Evolutionary conservation across 2,113 vertebrate species (phyloP), one percentile per base, ranked within the genome.

Genomic region (Aldabrachelys gigantea): DNA sequence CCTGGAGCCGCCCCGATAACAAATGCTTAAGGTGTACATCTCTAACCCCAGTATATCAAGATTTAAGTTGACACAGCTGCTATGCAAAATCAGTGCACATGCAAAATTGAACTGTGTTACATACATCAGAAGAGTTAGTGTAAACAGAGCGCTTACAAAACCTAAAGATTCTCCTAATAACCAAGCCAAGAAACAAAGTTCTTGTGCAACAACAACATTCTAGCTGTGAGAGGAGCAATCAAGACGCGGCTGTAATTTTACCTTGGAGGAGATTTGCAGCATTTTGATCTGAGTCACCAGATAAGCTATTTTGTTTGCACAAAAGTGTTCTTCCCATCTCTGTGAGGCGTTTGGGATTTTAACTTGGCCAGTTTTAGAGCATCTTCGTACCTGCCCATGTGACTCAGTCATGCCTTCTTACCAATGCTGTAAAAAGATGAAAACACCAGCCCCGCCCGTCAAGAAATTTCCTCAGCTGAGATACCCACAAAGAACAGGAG

Each of bases 321-420:
- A 82, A 57, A 84, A 88, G 86, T 41, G 57, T 76, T 65, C 47
- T 80, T 84, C 49, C 80, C 53, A 38, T 56, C 81, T 79, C 85
- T 84, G 83, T 69, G 54, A 88, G 78, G 91, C 84, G 72, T 84
- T 88, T 84, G 53, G 91, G 65, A 56, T 92, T 92, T 79, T 29
- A 62, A 79, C 65, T 22, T 49, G 72, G 21, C 89, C 87, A 50
- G 22, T 41, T 29, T n/a, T 54, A 52, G 35, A 49, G 53, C 57
- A 44, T 50, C 65, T 82, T 27, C 47, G 2, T 22, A 72, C n/a
- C 62, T 49, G 79, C 31, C 47, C 3, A 88, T 27, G 53, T 79
- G 91, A 83, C 80, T 49, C 69, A 47, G 79, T 10, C 17, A 49
- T 12, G 2, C 47, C 62, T 88, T 47, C 11, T 12, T 4, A 47